Percentiles rank a stretch among this genome's conserved stretches.
Conservation (phyloP, 2,888 invertebrate species). For the Dascillus cervinus region DNA sequence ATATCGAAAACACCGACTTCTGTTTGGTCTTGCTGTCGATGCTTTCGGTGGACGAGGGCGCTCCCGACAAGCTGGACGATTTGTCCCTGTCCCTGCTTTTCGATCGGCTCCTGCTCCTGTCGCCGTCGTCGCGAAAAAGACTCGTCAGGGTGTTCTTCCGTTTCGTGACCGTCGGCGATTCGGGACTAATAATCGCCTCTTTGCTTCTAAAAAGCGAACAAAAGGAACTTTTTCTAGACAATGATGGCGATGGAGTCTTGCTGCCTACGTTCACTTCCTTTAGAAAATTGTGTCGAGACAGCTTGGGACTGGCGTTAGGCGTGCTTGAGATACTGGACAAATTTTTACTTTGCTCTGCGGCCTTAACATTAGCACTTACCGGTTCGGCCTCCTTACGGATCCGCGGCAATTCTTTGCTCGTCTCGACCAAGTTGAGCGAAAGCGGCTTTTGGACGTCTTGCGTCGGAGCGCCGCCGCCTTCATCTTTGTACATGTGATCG, state of each 20-base stretch:
- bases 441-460: slow-evolving; percentile 49
- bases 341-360: slow-evolving; percentile 17
- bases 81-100: slow-evolving; percentile 56
- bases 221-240: slow-evolving; percentile 74
- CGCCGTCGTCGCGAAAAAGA: slow-evolving; percentile 36
- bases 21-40: slow-evolving; percentile 43
- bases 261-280: slow-evolving; percentile 27
- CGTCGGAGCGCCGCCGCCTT: slow-evolving; percentile 30
- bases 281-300: slow-evolving; percentile 31
- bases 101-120: slow-evolving; percentile 43
- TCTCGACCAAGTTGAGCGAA: slow-evolving; percentile 48
- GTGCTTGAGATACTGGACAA: slow-evolving; percentile 27
- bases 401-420: slow-evolving; percentile 36
- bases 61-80: slow-evolving; percentile 41
- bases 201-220: slow-evolving; percentile 72
- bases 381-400: slow-evolving; percentile 26
- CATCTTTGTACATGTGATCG: slow-evolving; percentile 60
- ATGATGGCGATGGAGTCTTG: slow-evolving; percentile 60
- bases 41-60: slow-evolving; percentile 46
- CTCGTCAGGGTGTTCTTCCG: slow-evolving; percentile 35
- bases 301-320: slow-evolving; percentile 45
- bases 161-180: slow-evolving; percentile 47
- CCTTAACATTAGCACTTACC: slow-evolving; percentile 15
- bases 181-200: slow-evolving; percentile 56
- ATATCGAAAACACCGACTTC: slow-evolving; percentile 60